Base-by-base conservation (phyloP, 2,797 vertebrate genomes). In the Cyclopterus lumpus region DNA sequence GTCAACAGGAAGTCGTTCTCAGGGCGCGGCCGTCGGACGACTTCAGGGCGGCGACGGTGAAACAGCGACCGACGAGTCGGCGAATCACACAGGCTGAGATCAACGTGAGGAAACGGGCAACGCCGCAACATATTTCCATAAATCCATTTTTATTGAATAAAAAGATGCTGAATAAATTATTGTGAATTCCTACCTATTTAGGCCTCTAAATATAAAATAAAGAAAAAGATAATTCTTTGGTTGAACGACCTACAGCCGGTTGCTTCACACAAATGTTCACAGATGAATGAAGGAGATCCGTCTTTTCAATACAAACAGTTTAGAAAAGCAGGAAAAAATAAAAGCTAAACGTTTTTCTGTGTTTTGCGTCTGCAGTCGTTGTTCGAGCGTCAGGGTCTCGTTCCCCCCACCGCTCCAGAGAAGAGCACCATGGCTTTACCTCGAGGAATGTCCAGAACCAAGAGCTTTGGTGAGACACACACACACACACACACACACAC, bases 11-110 rank as follows among this genome's bases (percentile, higher is more conserved):
- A 84, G 97, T 98, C 0, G 92, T 97, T 0, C 93, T 98, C 84
- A 94, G 97, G 79, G 92, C 93, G 0, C 96, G 97, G 24, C 95
- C 96, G 0, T 82, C 94, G 0, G 98, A 98, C 1, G 98, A 99
- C 88, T 97, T 97, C 34, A 92, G 97, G 40, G 97, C 97, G 0
- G 98, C 98, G 74, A 99, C 98, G 0, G 98, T 99, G 85, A 98
- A 98, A 81, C 98, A 97, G 89, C 89, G 98, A 26, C 98, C 98
- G 0, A 98, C 95, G 0, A 99, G 97, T 90, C 95, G 98, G 2
- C 93, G 98, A 10, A 97, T 99, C 92, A 98, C 97, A 0, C 97
- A 97, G 3, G 97, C 97, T 0, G 97, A 99, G 93, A 99, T 99
- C 78, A 99, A 96, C 30, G 97, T 99, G 38, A 40, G 38, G 26